Evolutionary conservation across 2,797 vertebrate species (phyloP), one percentile per base, ranked within the genome.

Genomic region (Menidia menidia): DNA sequence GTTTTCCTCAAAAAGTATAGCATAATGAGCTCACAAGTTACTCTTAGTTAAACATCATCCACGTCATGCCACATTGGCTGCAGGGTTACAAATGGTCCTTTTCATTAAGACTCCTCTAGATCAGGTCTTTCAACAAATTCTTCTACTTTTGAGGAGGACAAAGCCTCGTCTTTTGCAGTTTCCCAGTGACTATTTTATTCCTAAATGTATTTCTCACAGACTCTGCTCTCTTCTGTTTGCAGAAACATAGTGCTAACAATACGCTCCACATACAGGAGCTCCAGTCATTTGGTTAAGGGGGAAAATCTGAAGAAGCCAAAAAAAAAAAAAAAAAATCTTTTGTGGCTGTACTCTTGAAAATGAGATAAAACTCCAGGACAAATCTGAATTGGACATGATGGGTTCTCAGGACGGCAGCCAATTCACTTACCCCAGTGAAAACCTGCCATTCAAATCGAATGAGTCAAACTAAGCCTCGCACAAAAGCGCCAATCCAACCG

Each of bases 371-470:
- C 65, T 80, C 51, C 48, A 0, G 52, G 67, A 69, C 84, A 74
- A 81, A 90, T 90, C 71, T 86, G 83, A 88, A 91, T 86, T 82
- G 70, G 83, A 87, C 86, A 77, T 71, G 84, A 84, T 66, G 31
- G 75, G 57, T 73, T 67, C 66, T 86, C 67, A 63, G 73, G 80
- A 81, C 19, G 45, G 45, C n/a, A 15, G 80, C 77, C 83, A 90
- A 87, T 85, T 91, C 83, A 83, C 83, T 85, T 78, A 86, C 74
- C 51, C 72, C 75, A 55, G 80, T 78, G 75, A 80, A 83, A 82
- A 78, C 71, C 74, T 39, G 16, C 78, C 83, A 86, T 89, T 88
- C 76, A 85, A 83, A 86, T 82, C n/a, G 70, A 88, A 87, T 78
- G 78, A 88, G 80, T 85, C 79, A 74, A 86, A 88, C 72, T 51